A percentile compares a stretch with the other conserved stretches of the same genome.
Evolutionary conservation across 2,113 vertebrate species (phyloP).

Genomic region (Pterocles orientalis): DNA sequence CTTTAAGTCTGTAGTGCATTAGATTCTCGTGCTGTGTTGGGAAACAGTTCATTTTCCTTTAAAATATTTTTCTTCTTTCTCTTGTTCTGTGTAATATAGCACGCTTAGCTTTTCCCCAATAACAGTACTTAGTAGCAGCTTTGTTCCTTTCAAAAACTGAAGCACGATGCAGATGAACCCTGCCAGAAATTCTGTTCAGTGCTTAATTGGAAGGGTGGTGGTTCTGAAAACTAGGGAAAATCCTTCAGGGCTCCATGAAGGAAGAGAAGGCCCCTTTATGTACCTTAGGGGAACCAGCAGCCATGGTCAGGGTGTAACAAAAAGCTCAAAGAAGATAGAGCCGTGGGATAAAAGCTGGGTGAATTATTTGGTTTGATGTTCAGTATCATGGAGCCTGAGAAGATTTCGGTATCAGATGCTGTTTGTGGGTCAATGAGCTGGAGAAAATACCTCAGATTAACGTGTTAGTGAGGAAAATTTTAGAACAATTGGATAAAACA

Average conservation of each 20-base stretch:
- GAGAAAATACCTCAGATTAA: not conserved
- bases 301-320: not conserved
- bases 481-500: not conserved
- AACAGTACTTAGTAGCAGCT: not conserved
- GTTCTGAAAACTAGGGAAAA: not conserved
- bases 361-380: not conserved
- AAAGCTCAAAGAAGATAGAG: not conserved
- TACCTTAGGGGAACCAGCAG: not conserved
- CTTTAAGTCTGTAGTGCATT: not conserved
- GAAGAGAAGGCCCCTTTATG: not conserved
- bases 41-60: not conserved
- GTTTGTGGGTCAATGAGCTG: not conserved
- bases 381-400: not conserved
- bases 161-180: not conserved
- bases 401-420: not conserved
- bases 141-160: not conserved
- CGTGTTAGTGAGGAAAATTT: not conserved
- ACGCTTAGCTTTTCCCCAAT: not conserved
- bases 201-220: not conserved
- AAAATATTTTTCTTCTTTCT: not conserved
- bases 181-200: not conserved
- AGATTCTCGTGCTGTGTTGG: not conserved
- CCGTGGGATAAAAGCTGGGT: not conserved
- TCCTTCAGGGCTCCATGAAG: not conserved
- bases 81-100: not conserved